phyloP scores from a whole-genome alignment of 2,797 vertebrate species.

The Phrynocephalus forsythii region DNA sequence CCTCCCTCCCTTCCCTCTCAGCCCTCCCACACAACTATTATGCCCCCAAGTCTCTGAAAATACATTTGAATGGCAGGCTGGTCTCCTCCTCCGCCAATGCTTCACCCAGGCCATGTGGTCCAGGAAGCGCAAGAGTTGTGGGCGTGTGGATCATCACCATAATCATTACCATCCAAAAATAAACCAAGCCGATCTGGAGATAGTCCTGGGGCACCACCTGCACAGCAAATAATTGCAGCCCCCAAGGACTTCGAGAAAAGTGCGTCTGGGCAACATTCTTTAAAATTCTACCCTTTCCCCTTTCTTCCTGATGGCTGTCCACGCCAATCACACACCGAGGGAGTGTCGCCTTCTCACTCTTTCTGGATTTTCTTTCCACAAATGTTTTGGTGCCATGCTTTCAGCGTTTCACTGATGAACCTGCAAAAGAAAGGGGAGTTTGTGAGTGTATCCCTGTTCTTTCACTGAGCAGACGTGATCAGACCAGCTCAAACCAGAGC shows the following conservation, averaged over 20 bases:
- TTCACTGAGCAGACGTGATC: no score
- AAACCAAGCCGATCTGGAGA: conserved; percentile 38
- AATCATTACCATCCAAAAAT: conserved; percentile 39
- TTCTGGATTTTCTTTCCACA: no score
- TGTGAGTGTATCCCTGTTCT: no score
- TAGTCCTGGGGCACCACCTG: not conserved
- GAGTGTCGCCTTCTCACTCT: no score
- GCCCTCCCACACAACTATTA: conserved; percentile 1
- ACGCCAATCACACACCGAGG: no score
- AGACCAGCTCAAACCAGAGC: no score
- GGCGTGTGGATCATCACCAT: conserved; percentile 26
- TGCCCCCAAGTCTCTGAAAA: conserved; percentile 28
- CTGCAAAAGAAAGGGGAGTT: no score
- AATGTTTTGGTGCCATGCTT: no score
- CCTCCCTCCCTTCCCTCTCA: not conserved
- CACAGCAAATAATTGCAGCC: not conserved
- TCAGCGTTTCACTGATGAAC: no score
- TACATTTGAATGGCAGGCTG: not conserved
- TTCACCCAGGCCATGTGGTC: conserved; percentile 1
- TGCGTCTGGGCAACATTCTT: no score
- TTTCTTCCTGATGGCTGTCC: no score
- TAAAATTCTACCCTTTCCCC: no score
- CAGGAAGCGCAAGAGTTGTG: not conserved
- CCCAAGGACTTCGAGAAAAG: not conserved
- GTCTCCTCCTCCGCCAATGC: conserved; percentile 16